A percentile compares a stretch with the other conserved stretches of the same genome.
These are phyloP conservation scores for Drosophila pectinifera DNA, from an alignment of 1,140 invertebrate species.

Conservation along the genomic window DNA sequence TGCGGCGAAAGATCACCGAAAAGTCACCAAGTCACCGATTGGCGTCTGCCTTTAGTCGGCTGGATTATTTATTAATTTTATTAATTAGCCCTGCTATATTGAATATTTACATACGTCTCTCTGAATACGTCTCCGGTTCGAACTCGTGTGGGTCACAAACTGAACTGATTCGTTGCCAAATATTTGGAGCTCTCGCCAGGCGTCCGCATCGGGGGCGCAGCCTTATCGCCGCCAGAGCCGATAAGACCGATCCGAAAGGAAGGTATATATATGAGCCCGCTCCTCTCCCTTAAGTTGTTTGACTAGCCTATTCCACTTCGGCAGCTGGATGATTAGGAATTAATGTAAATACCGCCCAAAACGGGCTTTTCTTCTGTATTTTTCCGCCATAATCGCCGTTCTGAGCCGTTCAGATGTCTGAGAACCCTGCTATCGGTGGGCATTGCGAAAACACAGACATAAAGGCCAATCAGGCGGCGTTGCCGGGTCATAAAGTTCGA, in stretches of 20 bases:
- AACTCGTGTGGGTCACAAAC: slow-evolving; percentile 39
- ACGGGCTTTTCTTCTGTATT: slow-evolving; percentile 24
- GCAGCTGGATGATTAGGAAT: slow-evolving; percentile 34
- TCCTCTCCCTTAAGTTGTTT: slow-evolving; percentile 19
- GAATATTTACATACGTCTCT: slow-evolving; percentile 52
- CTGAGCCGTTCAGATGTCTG: slow-evolving; percentile 20
- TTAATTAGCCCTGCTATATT: slow-evolving; percentile 34
- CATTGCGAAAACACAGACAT: slow-evolving; percentile 52
- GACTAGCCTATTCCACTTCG: slow-evolving; percentile 23
- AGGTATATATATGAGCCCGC: slow-evolving; percentile 28
- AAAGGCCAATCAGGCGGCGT: slow-evolving; percentile 49
- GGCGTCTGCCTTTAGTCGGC: not conserved
- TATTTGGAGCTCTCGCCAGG: slow-evolving; percentile 33
- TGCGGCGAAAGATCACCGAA: slow-evolving; percentile 4
- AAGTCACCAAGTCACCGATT: slow-evolving; percentile 25
- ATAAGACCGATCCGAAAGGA: slow-evolving; percentile 42
- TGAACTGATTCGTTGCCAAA: slow-evolving; percentile 47
- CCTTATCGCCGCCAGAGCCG: slow-evolving; percentile 45
- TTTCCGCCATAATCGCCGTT: slow-evolving; percentile 33
- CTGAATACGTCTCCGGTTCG: slow-evolving; percentile 26
- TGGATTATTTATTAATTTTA: slow-evolving; percentile 49
- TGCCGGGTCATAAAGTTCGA: slow-evolving; percentile 57
- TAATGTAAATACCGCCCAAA: slow-evolving; percentile 44
- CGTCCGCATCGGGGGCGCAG: slow-evolving; percentile 7
- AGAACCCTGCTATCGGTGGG: slow-evolving; percentile 10